Evolutionary conservation across 2,888 invertebrate genomes (phyloP), one percentile per base, ranked within the genome.

Genomic region (Minunthozetes semirufus): DNA sequence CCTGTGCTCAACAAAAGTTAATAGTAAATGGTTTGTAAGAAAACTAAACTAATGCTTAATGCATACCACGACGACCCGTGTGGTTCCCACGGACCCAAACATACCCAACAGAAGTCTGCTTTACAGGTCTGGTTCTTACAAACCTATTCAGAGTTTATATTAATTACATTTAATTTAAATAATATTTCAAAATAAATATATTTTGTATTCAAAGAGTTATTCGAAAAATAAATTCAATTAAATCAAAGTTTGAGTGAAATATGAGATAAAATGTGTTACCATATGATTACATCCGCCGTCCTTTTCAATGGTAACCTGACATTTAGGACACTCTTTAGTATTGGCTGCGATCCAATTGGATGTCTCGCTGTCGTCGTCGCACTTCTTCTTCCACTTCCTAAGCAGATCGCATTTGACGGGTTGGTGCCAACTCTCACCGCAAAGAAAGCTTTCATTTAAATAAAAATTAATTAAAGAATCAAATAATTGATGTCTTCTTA

Each of bases 281-380:
- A 99, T 98, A 85, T 99, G 98, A 86, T 99, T 99, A 84, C 98
- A 99, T 72, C 98, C 98, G 77, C 98, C 98, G 84, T 98, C 95
- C 83, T 86, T 86, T 80, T 86, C 85, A 78, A 86, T 85, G 9
- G 84, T 85, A 71, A 94, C 95, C 84, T 94, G 94, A 85, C 98
- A 99, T 83, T 93, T 93, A 61, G 98, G 98, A 84, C 98, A 98
- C 85, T 97, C 96, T 86, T 99, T 98, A 74, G 98, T 99, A 85
- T 99, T 98, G 38, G 97, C 97, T 75, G 95, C 95, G 81, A 99
- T 96, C 98, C 98, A 99, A 83, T 98, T 98, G 15, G 95, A 94
- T 74, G 98, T 98, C 85, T 98, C 98, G 6, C 94, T 94, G 85
- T 99, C 98, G 83, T 99, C 98, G 83, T 95, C 96, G 85, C 97